A percentile compares a stretch with the other conserved stretches of the same genome.
phyloP scores from a whole-genome alignment of 1,140 invertebrate species.

The Trachelipus rathkii region DNA sequence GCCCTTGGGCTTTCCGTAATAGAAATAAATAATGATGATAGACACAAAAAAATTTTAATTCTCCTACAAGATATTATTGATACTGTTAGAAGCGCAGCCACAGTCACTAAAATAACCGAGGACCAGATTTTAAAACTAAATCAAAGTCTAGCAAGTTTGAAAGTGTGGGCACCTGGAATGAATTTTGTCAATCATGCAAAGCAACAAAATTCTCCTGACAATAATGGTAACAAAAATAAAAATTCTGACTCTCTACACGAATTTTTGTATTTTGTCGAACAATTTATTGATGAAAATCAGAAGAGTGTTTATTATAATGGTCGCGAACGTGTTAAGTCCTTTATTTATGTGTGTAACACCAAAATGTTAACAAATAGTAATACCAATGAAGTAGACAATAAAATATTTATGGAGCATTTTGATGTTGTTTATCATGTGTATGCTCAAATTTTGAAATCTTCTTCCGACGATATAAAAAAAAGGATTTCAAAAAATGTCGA shows the following conservation, averaged over 20 bases:
- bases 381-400: background rate
- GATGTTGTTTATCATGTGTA: background rate
- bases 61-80: background rate
- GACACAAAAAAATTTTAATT: background rate
- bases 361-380: background rate
- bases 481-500: background rate
- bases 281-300: conserved; percentile 6
- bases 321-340: background rate
- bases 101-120: background rate
- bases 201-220: background rate
- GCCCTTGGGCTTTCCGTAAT: background rate
- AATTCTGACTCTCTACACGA: background rate
- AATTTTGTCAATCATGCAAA: background rate
- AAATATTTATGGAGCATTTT: background rate
- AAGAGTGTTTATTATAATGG: conserved; percentile 6
- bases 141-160: background rate
- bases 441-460: background rate
- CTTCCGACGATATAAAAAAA: background rate
- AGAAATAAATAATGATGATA: background rate
- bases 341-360: background rate
- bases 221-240: background rate
- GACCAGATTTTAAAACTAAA: background rate
- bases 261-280: background rate
- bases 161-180: background rate
- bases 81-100: background rate